These are phyloP conservation scores for Ditylenchus dipsaci DNA, from an alignment of 1,140 invertebrate species.

Conservation along the genomic window DNA sequence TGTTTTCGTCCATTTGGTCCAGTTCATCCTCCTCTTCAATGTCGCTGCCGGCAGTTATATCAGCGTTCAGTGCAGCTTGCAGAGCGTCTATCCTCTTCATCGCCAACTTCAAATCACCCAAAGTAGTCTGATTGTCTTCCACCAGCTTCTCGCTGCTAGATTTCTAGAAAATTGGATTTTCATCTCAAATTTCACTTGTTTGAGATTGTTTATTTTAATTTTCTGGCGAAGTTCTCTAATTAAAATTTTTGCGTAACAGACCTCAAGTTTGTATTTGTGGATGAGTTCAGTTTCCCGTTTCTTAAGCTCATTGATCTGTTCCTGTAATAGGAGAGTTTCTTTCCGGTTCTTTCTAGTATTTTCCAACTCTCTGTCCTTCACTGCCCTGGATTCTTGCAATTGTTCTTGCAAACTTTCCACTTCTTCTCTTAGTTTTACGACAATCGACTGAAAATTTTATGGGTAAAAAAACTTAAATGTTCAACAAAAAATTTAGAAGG, in stretches of 20 bases:
- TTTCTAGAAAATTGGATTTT: conserved; percentile 12
- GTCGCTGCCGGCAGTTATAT: conserved; percentile 17
- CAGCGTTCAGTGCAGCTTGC: conserved; percentile 14
- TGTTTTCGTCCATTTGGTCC: neutral
- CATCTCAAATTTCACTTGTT: no score
- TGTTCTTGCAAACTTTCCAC: conserved; percentile 17
- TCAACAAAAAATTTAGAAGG: neutral
- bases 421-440: conserved; percentile 13
- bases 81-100: conserved; percentile 17
- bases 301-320: conserved; percentile 20
- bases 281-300: conserved; percentile 17
- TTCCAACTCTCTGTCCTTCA: neutral
- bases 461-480: neutral
- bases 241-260: neutral
- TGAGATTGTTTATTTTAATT: no score
- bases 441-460: conserved; percentile 5
- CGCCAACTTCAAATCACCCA: neutral
- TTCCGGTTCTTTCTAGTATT: conserved; percentile 7
- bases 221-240: no score
- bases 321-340: conserved; percentile 6
- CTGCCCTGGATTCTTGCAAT: conserved; percentile 8
- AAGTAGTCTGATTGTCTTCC: conserved; percentile 3
- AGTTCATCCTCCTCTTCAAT: conserved; percentile 20
- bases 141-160: neutral
- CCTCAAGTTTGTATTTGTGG: conserved; percentile 13